Evolutionary conservation across 2,888 invertebrate species (phyloP), one percentile per base, ranked within the genome.

Genomic region (Lingula anatina): DNA sequence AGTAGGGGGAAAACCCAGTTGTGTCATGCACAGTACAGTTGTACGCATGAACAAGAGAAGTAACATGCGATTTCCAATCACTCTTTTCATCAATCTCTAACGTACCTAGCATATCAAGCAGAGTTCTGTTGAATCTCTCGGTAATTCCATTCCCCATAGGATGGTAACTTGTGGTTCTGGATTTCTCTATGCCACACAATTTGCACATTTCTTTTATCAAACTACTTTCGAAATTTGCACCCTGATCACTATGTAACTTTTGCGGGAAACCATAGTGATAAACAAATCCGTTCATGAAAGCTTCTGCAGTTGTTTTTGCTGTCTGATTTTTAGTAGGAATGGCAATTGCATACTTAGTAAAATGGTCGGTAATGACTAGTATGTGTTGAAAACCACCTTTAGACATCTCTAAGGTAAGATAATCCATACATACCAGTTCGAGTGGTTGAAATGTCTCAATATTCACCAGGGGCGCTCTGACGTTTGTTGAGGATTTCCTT

Each of bases 231-330:
- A 49, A 54, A 25, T 48, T 49, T 28, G 46, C 47, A 21, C 54
- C 56, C 42, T 56, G 54, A 35, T 56, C 50, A 5, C 37, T 21
- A 45, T 56, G 50, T n/a, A 53, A 5, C 15, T 24, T 26, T 9
- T 26, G n/a, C 5, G 54, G 51, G 5, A 56, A 39, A 1, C 51
- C 56, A 28, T 50, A 50, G 18, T 42, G 41, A 12, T 26, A 2
- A 5, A 46, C 25, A 42, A 50, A 53, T 5, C 47, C 25, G 26
- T 50, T 39, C 12, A 36, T 42, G 9, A 51, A 31, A 12, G 35
- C 41, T 35, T 28, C 38, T 5, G 41, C 49, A 37, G 50, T 50
- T 31, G 49, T 50, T 25, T 42, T 53, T 18, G 49, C 53, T 24
- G 46, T 46, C 42, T 50, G 41, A 25, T 50, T 53, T 4, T 38